Evolutionary conservation across 2,888 invertebrate genomes (phyloP), one percentile per base, ranked within the genome.

Genomic region (Lasioglossum pauxillum): DNA sequence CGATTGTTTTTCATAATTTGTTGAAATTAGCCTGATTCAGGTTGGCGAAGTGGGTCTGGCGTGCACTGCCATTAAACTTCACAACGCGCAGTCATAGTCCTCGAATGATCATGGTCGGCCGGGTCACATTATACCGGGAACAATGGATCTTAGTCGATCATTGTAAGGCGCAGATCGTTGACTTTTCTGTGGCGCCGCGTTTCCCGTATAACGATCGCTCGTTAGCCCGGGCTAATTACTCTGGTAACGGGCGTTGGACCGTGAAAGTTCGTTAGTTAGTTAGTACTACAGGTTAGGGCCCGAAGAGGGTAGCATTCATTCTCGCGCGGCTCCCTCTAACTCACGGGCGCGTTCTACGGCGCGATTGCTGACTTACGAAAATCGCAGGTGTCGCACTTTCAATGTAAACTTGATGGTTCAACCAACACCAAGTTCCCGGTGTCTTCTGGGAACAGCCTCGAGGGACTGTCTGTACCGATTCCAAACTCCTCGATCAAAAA

Each of bases 221-320:
- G 89, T 90, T 90, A 90, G 89, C 84, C 23, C 23, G 78, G 69
- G 89, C 87, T 90, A 90, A 90, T 90, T 90, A 89, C 90, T 89
- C 77, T 73, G 73, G 67, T 89, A 82, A 80, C 49, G 78, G 83
- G 83, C 90, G 85, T 80, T 82, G 82, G 85, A 85, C 85, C 75
- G 77, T 90, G 89, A 87, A 90, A 90, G 85, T 87, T 90, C 90
- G 90, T 90, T 90, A 90, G 90, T 84, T 79, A 81, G 84, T 90
- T 83, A 83, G 86, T 84, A 86, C 86, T 79, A 75, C 82, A 72
- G 80, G 82, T 85, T 86, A 86, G 89, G 72, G 82, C 71, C 81
- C 79, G 73, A 88, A 84, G 86, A 78, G 81, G 67, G 75, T 82
- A 57, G 71, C 69, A 86, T 78, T 78, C 80, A 73, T 82, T 49